Evolutionary conservation across 2,888 invertebrate species (phyloP), one percentile per base, ranked within the genome.

Genomic region (Lasiommata megera): DNA sequence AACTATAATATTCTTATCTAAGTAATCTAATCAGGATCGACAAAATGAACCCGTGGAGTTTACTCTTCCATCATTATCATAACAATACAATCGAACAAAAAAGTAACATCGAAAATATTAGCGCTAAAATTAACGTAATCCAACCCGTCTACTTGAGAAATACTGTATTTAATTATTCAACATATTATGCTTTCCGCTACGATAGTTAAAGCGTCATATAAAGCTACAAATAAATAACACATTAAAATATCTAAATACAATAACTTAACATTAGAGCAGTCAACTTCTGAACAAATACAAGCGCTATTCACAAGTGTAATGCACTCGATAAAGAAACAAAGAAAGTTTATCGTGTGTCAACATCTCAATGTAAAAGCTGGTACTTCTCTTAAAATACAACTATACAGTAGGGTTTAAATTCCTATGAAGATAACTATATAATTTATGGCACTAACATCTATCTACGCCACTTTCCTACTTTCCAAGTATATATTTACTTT

Each of bases 161-260:
- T 86, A 84, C 81, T 83, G 86, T 72, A 67, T 70, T 72, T 67
- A 63, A 67, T 67, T 63, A 67, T 46, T 77, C 72, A 82, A 78
- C 78, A 67, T 74, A 76, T 76, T 74, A 76, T 76, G 72, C 75
- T 73, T 76, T 70, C 66, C 76, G 73, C 73, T 81, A 79, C 60
- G 66, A 76, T 78, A 81, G 70, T 86, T 83, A 83, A 88, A 88
- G 88, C 88, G 76, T 79, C 73, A 73, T 71, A 82, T 88, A 86
- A 87, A 88, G 88, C 90, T 89, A 90, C 80, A 86, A 89, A 89
- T 90, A 88, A 90, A 90, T 89, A 90, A 90, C 90, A 84, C 80
- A 79, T 87, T 90, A 90, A 87, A 88, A 89, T 90, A 89, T 90
- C 82, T 79, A 82, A 84, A 85, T 88, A 88, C 84, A 85, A 88